phyloP scores from a whole-genome alignment of 2,888 invertebrate species.

The Belgica antarctica region DNA sequence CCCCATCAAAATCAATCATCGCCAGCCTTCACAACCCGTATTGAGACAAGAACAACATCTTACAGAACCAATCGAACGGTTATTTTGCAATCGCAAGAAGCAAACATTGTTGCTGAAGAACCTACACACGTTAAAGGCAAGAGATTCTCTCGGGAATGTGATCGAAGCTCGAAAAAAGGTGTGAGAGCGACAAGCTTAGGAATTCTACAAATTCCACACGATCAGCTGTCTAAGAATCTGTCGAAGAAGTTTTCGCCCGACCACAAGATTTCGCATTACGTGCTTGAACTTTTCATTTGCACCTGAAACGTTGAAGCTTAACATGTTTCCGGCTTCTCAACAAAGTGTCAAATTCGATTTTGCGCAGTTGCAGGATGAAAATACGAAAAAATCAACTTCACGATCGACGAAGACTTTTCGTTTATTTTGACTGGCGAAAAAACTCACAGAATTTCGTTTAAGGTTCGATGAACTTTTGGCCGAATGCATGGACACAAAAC shows the following conservation, averaged over 20 bases:
- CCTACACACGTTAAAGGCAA: not conserved
- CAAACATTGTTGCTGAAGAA: not conserved
- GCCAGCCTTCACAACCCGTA: not conserved
- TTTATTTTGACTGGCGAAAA: conserved; percentile 23
- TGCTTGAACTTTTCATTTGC: not conserved
- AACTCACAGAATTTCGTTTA: not conserved
- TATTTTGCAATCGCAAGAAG: conserved; percentile 10
- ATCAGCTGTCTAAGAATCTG: conserved; percentile 23
- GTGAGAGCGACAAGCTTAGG: too few species aligned
- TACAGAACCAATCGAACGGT: conserved; percentile 17
- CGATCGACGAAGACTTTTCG: not conserved
- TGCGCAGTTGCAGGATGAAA: too few species aligned
- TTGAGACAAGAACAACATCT: not conserved
- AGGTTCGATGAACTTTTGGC: conserved; percentile 36
- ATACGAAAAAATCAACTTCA: too few species aligned
- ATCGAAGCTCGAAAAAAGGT: not conserved
- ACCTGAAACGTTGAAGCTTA: not conserved
- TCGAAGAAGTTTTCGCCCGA: not conserved
- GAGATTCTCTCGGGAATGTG: not conserved
- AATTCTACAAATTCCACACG: conserved; percentile 6
- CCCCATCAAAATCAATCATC: too few species aligned
- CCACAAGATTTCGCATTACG: not conserved
- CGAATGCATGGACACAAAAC: conserved; percentile 11
- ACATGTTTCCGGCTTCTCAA: not conserved
- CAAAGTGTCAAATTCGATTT: too few species aligned